Base-by-base conservation (phyloP, 1,140 invertebrate genomes). In the Drosophila nannoptera region DNA sequence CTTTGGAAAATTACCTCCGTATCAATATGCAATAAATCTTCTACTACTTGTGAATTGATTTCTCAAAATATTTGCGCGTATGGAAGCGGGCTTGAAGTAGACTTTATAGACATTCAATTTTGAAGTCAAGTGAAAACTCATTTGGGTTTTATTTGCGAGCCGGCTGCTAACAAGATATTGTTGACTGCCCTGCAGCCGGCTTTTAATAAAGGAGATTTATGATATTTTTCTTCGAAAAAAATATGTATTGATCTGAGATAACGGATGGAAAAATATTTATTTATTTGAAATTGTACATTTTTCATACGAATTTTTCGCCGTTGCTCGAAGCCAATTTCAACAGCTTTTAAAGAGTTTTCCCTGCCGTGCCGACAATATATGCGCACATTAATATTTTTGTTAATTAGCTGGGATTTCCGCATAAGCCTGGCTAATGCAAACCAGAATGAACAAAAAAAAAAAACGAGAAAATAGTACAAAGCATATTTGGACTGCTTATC, bases 401-500 rank as follows among this genome's bases (percentile, higher is more conserved):
- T 67, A 67, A 67, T 61, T 67, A 22, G 38, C 38, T n/a, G 38
- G 45, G 31, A 38, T 65, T 56, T 46, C 11, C 8, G 53, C 14
- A 9, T 31, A 16, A 54, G 46, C 4, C 35, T n/a, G n/a, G n/a
- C 40, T 14, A 33, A 36, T 48, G 14, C 45, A 40, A 58, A 52
- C 35, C 32, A 54, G 40, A 54, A 68, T 59, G 16, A 33, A 52
- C 9, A 42, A n/a, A 59, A 59, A 46, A 60, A 63, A 29, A 0
- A 2, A 7, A 12, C 7, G 7, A 14, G 9, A 8, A 50, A 8
- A 5, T 50, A 8, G 31, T 54, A 33, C 12, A 48, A 60, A 58
- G 49, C 64, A 73, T 35, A 78, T 67, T 55, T 55, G 48, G 58
- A 73, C 55, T 78, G 76, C 73, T 84, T 78, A 84, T 83, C 75